These are phyloP conservation scores for Limnephilus marmoratus DNA, from an alignment of 2,888 invertebrate genomes.

Conservation along the genomic window DNA sequence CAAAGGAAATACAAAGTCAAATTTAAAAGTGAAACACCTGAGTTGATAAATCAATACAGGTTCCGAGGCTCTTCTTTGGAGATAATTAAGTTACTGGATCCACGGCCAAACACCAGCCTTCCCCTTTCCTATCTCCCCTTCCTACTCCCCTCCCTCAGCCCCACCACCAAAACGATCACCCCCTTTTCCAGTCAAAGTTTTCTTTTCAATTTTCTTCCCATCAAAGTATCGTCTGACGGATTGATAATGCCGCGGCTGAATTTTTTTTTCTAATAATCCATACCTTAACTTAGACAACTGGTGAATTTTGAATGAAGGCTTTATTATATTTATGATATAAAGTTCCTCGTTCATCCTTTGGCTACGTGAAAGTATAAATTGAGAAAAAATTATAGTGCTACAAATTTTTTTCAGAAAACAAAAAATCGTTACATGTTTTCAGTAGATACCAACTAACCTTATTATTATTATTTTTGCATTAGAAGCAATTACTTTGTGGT, in stretches of 20 bases:
- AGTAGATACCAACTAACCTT: too few relatives aligned
- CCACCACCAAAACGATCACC: not conserved
- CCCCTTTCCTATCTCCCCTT: not conserved
- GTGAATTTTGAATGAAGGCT: not conserved
- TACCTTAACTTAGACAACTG: not conserved
- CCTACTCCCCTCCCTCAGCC: conserved; percentile 29
- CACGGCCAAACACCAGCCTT: conserved; percentile 52
- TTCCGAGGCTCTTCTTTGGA: conserved; percentile 44
- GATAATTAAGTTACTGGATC: conserved; percentile 65
- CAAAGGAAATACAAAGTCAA: conserved; percentile 41
- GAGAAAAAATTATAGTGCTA: not conserved
- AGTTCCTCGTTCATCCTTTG: not conserved
- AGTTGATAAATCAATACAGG: conserved; percentile 60
- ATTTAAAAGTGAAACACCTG: conserved; percentile 39
- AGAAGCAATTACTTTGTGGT: too few relatives aligned
- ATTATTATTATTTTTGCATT: too few relatives aligned
- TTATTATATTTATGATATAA: not conserved
- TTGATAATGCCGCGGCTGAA: conserved; percentile 9
- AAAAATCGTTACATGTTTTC: too few relatives aligned
- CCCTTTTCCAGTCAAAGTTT: conserved; percentile 41
- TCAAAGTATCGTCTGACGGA: not conserved
- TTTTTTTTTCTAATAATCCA: conserved; percentile 11
- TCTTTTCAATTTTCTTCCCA: conserved; percentile 53
- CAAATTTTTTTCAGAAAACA: too few relatives aligned
- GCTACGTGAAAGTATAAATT: not conserved